phyloP scores from a whole-genome alignment of 2,113 vertebrate species.

The Hippoglossus stenolepis region DNA sequence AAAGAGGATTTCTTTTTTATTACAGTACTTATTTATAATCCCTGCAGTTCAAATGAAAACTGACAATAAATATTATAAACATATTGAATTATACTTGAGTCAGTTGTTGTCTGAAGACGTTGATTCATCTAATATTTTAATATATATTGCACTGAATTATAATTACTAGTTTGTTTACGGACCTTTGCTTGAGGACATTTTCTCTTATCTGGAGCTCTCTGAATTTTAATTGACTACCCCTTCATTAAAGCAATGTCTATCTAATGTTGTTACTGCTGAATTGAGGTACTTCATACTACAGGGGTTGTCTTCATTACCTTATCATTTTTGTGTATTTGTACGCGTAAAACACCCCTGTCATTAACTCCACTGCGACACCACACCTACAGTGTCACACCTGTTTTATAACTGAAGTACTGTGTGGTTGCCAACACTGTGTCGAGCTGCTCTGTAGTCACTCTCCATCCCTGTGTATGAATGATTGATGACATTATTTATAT shows the following conservation, averaged over 20 bases:
- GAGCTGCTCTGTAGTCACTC: neutral
- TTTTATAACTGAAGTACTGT: conserved; percentile 11
- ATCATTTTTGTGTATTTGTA: neutral
- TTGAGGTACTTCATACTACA: neutral
- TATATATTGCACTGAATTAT: no score
- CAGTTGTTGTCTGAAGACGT: no score
- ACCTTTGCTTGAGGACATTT: no score
- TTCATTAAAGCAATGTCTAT: neutral
- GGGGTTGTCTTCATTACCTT: neutral
- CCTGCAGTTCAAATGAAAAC: neutral
- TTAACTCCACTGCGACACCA: neutral
- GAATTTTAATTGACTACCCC: no score
- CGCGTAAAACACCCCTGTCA: neutral
- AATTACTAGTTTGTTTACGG: no score
- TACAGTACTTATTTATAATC: no score
- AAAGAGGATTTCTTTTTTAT: no score
- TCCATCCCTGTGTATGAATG: conserved; percentile 17
- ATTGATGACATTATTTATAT: conserved; percentile 30
- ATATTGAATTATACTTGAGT: no score
- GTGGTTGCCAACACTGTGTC: neutral
- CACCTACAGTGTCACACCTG: no score
- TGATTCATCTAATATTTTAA: no score
- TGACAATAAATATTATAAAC: neutral
- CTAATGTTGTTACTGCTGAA: neutral
- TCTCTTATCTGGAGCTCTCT: no score